These are phyloP conservation scores for Pseudochaenichthys georgianus DNA, from an alignment of 2,797 vertebrate genomes.

Conservation along the genomic window DNA sequence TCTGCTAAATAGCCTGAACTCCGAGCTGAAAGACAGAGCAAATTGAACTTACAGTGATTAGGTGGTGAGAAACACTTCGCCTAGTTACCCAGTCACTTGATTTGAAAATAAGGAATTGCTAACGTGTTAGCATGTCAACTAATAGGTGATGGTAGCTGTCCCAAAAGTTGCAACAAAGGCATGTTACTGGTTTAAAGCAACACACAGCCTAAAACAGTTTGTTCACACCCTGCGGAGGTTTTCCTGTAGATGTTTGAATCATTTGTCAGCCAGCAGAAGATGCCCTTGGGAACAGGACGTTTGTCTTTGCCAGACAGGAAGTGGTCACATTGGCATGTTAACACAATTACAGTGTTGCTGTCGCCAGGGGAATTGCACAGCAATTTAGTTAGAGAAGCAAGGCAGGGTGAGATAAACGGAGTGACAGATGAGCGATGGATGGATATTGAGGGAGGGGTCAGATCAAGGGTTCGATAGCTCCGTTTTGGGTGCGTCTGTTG, in stretches of 20 bases:
- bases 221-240: conserved; percentile 9
- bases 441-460: conserved; percentile 34
- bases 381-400: conserved; percentile 39
- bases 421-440: conserved; percentile 34
- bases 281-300: conserved; percentile 61
- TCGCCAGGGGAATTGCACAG: conserved; percentile 42
- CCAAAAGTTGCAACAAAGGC: neutral
- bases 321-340: conserved; percentile 59
- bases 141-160: neutral
- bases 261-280: conserved; percentile 42
- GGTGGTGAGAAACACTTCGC: neutral
- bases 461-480: conserved; percentile 31
- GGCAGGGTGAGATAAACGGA: conserved; percentile 35
- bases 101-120: neutral
- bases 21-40: neutral
- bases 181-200: too few relatives aligned
- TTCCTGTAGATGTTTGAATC: conserved; percentile 17
- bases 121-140: neutral
- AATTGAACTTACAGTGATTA: too few relatives aligned
- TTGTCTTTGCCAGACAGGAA: conserved; percentile 62
- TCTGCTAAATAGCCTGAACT: neutral
- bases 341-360: conserved; percentile 64
- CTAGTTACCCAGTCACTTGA: neutral
- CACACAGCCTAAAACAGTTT: conserved; percentile 13
- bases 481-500: conserved; percentile 57